phyloP scores from a whole-genome alignment of 1,140 invertebrate species.

The Oryctes rhinoceros region DNA sequence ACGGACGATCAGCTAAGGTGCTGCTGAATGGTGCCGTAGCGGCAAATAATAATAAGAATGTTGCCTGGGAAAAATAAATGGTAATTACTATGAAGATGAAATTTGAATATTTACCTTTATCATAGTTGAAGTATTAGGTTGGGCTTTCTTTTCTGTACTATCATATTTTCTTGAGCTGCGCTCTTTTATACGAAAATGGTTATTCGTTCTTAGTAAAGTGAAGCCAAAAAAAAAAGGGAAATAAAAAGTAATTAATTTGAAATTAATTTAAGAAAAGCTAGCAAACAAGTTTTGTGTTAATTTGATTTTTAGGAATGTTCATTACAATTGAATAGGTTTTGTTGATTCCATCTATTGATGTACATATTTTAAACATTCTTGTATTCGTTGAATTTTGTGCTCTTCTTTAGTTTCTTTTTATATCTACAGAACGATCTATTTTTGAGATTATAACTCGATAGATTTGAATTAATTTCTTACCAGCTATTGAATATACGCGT shows the following conservation, averaged over 20 bases:
- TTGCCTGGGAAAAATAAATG: background rate
- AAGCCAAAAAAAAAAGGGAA: constrained; percentile 15
- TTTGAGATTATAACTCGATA: no score
- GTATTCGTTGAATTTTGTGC: no score
- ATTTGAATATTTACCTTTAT: background rate
- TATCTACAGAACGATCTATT: no score
- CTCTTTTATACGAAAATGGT: background rate
- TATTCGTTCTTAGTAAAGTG: background rate
- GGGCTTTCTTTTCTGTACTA: background rate
- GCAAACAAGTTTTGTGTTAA: background rate
- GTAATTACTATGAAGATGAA: background rate
- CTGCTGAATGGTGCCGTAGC: background rate
- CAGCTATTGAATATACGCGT: no score
- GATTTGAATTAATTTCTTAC: no score
- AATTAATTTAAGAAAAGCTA: background rate
- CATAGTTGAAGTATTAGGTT: background rate
- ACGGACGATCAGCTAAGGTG: background rate
- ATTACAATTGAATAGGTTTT: background rate
- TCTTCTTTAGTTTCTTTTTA: no score
- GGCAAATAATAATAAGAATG: background rate
- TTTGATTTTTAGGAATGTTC: background rate
- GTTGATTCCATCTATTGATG: no score
- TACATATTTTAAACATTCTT: no score
- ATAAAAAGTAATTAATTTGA: background rate
- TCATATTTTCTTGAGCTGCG: background rate